Evolutionary conservation across 1,140 invertebrate species (phyloP).

Genomic region (Stegodyphus mimosarum): DNA sequence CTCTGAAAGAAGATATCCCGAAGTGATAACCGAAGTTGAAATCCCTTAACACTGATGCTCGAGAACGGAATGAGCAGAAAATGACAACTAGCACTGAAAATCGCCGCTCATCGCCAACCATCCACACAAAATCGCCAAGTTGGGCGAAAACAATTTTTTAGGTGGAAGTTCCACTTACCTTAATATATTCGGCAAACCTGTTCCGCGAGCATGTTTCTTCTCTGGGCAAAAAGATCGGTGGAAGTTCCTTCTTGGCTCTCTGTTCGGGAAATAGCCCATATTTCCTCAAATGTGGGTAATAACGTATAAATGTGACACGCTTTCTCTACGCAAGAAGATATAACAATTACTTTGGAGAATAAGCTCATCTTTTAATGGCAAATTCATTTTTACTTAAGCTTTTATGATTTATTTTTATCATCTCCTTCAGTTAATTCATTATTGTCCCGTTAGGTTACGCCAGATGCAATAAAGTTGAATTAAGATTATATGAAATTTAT

Average conservation of each 20-base stretch:
- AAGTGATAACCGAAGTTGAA: background rate
- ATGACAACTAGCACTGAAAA: background rate
- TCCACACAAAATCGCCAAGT: background rate
- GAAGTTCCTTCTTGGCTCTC: background rate
- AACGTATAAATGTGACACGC: background rate
- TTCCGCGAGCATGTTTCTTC: conserved; percentile 1
- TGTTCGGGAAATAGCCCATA: background rate
- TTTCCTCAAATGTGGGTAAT: background rate
- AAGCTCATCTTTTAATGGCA: too few species aligned
- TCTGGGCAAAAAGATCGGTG: background rate
- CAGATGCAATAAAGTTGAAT: too few species aligned
- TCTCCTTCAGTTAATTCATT: too few species aligned
- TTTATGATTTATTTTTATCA: too few species aligned
- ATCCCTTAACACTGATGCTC: background rate
- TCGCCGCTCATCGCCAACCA: background rate
- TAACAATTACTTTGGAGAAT: too few species aligned
- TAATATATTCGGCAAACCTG: conserved; percentile 56
- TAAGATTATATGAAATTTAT: too few species aligned
- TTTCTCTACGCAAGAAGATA: background rate
- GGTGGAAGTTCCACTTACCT: conserved; percentile 23
- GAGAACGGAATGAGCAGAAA: background rate
- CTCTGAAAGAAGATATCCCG: background rate
- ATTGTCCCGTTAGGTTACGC: too few species aligned
- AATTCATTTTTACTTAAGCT: too few species aligned
- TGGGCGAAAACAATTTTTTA: background rate